Base-by-base conservation (phyloP, 1,140 invertebrate species). In the Drosophila equinoxialis region DNA sequence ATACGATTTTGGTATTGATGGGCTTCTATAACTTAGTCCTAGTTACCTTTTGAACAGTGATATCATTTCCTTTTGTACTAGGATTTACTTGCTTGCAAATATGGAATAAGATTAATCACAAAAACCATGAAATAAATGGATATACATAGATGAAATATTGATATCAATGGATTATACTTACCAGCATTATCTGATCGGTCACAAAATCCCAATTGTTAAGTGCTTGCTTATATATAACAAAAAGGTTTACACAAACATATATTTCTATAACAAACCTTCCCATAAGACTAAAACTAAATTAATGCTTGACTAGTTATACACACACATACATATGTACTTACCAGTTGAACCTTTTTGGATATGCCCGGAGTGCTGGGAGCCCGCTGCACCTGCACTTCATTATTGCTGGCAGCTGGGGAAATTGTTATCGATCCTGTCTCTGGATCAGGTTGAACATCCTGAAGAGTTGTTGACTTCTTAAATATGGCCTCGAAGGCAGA, bases 401-500 rank as follows among this genome's bases (percentile, higher is more conserved):
- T 78, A 81, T 91, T 48, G 67, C 84, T 92, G 48, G 73, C 69
- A 48, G 59, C 76, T 6, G 82, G 61, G n/a, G 83, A 77, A 48
- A 48, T 48, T 20, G 45, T 14, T 20, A 85, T 63, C 45, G 85
- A 81, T 1, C 94, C 94, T 5, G 94, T 81, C 74, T 94, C 94
- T 2, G 94, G 93, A 89, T 95, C 94, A 4, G 95, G 95, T 79
- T 96, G 95, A 0, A 97, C 96, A 90, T 97, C 96, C 81, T 96
- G 96, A 8, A 98, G 93, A 20, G 96, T 95, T 0, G 96, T 94
- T 0, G 96, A 96, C 80, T 98, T 97, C 74, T 96, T 95, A 83
- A 98, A 98, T 69, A 98, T 98, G 0, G 96, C 96, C 91, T 98
- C 97, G 91, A 98, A 98, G 1, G 97, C 97, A 37, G 96, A 93